Evolutionary conservation across 2,113 vertebrate species (phyloP).

Genomic region (Pelecanus crispus): DNA sequence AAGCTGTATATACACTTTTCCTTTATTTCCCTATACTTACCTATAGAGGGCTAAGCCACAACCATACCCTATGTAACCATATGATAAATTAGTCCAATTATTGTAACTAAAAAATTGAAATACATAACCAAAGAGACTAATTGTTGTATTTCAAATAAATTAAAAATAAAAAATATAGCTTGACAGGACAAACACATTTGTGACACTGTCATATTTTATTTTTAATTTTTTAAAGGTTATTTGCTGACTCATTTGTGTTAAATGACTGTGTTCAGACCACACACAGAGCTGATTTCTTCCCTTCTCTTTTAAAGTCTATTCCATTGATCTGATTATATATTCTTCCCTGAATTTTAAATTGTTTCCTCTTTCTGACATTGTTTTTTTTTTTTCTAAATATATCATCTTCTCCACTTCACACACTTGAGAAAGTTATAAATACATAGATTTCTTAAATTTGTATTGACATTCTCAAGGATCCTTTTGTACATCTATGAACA

Average conservation of each 20-base stretch:
- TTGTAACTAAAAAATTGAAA: neutral
- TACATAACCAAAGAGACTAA: neutral
- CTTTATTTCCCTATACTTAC: neutral
- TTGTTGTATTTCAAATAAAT: neutral
- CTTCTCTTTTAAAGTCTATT: neutral
- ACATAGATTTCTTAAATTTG: neutral
- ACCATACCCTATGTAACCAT: neutral
- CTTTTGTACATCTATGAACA: neutral
- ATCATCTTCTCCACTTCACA: neutral
- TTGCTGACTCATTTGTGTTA: neutral
- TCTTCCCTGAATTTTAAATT: neutral
- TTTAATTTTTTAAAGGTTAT: neutral
- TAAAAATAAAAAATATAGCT: neutral
- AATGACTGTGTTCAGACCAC: neutral
- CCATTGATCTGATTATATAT: neutral
- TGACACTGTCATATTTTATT: neutral
- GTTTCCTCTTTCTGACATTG: neutral
- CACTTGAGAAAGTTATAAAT: neutral
- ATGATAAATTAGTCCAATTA: neutral
- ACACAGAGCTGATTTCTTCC: neutral
- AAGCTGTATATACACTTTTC: neutral
- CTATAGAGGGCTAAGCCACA: neutral
- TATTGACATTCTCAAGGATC: neutral
- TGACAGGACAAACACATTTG: neutral
- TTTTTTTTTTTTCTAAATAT: neutral